A percentile compares a stretch with the other conserved stretches of the same genome.
phyloP scores from a whole-genome alignment of 2,113 vertebrate genomes.

The Microtus richardsoni region DNA sequence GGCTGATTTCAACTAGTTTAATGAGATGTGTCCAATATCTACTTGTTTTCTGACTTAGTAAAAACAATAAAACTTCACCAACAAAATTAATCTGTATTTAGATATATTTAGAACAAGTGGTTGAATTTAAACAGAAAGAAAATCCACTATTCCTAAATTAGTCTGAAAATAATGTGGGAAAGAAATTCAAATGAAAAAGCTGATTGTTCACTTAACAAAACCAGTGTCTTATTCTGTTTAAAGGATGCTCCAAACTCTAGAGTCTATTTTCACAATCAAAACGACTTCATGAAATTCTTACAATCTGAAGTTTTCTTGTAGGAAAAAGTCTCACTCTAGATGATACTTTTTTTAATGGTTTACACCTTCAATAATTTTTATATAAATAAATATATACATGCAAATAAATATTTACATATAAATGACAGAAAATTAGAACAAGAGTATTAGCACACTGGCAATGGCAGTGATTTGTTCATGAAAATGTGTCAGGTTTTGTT shows the following conservation, averaged over 20 bases:
- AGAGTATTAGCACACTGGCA: background rate
- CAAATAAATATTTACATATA: background rate
- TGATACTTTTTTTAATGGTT: background rate
- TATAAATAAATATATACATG: background rate
- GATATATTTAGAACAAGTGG: background rate
- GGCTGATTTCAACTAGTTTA: background rate
- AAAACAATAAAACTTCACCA: background rate
- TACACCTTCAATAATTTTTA: background rate
- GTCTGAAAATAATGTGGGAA: background rate
- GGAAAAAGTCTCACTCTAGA: background rate
- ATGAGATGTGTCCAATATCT: background rate
- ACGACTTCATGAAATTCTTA: background rate
- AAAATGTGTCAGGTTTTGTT: background rate
- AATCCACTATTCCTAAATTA: background rate
- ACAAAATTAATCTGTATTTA: slow-evolving; percentile 18
- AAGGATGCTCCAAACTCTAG: background rate
- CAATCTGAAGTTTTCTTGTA: background rate
- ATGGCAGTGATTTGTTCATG: background rate
- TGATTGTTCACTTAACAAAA: background rate
- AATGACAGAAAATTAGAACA: background rate
- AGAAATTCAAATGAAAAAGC: background rate
- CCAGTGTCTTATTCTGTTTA: background rate
- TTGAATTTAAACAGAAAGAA: background rate
- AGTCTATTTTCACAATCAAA: background rate
- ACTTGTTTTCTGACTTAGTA: background rate